Evolutionary conservation across 2,797 vertebrate genomes (phyloP).

Genomic region (Enteromius afrohamiltoni): DNA sequence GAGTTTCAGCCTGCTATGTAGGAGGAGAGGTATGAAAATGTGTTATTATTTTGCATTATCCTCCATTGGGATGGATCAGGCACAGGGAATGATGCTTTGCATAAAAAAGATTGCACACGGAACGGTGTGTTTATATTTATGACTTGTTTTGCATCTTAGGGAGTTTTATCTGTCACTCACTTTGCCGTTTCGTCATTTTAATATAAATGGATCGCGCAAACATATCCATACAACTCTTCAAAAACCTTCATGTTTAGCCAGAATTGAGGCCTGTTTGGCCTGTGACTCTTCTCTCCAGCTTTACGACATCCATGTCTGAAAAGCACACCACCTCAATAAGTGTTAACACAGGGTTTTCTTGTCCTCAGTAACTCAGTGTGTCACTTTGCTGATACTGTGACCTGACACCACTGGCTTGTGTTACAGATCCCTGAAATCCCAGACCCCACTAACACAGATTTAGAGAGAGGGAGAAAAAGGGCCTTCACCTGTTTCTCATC

Average conservation of each 20-base stretch:
- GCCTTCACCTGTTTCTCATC: conserved; percentile 11
- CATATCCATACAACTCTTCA: neutral
- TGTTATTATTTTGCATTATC: conserved; percentile 46
- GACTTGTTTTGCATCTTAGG: conserved; percentile 18
- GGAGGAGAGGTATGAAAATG: conserved; percentile 55
- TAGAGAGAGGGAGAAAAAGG: conserved; percentile 23
- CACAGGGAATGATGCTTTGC: conserved; percentile 22
- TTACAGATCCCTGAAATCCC: conserved; percentile 40
- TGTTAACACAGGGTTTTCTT: conserved; percentile 42
- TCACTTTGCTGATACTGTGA: conserved; percentile 47
- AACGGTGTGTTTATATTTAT: conserved; percentile 24
- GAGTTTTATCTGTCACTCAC: neutral
- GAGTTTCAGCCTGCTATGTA: conserved; percentile 51
- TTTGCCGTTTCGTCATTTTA: neutral
- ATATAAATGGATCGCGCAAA: neutral
- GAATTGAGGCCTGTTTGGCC: neutral
- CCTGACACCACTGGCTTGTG: conserved; percentile 16
- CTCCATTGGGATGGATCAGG: conserved; percentile 18
- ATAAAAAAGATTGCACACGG: conserved; percentile 22
- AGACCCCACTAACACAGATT: conserved; percentile 39
- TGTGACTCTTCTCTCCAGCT: neutral
- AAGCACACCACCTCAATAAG: conserved; percentile 25
- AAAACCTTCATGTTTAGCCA: neutral
- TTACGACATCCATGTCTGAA: neutral
- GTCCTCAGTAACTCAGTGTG: conserved; percentile 26